phyloP scores from a whole-genome alignment of 2,888 invertebrate species.

The Machimus rusticus region DNA sequence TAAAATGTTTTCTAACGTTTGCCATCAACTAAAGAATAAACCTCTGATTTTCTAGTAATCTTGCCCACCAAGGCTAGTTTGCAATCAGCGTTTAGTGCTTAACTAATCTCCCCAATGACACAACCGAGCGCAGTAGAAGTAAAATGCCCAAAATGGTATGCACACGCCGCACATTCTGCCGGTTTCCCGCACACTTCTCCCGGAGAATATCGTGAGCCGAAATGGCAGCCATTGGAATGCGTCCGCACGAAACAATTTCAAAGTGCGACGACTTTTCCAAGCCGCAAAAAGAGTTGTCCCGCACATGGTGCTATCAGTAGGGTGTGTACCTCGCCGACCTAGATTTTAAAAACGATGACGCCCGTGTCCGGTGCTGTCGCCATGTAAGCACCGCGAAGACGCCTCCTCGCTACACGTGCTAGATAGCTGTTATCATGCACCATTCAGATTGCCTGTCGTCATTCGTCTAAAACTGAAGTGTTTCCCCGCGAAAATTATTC shows the following conservation, averaged over 20 bases:
- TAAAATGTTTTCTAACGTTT: too few relatives aligned
- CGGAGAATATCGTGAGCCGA: background rate
- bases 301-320: background rate
- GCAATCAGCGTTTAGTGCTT: background rate
- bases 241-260: background rate
- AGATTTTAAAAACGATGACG: background rate
- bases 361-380: background rate
- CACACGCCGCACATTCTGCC: background rate
- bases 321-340: background rate
- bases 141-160: background rate
- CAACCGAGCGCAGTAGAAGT: background rate
- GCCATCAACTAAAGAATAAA: background rate
- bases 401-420: background rate
- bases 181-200: background rate
- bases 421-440: background rate
- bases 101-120: background rate
- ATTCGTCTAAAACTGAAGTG: background rate
- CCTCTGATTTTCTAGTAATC: background rate
- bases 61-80: background rate
- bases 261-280: background rate
- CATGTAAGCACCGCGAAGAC: background rate
- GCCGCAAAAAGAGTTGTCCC: background rate
- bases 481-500: background rate
- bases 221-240: background rate
- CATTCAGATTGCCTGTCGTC: background rate